Conservation (phyloP, 1,140 invertebrate genomes). For the Drosophila aff. region DNA sequence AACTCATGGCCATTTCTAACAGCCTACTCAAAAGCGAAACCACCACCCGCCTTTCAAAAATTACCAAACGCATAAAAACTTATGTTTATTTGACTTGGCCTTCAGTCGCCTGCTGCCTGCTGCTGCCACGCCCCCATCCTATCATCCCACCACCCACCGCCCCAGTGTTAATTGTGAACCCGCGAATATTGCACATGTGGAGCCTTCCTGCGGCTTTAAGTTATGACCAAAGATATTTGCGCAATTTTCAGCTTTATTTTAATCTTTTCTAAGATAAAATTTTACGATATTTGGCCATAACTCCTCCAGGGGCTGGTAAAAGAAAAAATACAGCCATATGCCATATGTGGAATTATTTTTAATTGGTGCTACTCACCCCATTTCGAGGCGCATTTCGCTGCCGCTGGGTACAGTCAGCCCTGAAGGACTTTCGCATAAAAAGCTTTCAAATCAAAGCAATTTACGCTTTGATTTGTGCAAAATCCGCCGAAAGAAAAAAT, state of each 20-base stretch:
- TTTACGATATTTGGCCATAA: conserved; percentile 62
- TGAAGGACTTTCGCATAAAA: conserved; percentile 48
- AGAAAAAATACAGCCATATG: conserved; percentile 71
- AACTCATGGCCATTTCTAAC: conserved; percentile 37
- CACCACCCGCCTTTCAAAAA: conserved; percentile 49
- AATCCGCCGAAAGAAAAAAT: conserved; percentile 23
- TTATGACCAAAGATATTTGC: conserved; percentile 60
- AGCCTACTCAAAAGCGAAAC: conserved; percentile 22
- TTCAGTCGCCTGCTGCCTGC: conserved; percentile 31
- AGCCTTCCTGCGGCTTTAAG: conserved; percentile 55
- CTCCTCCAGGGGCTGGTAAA: conserved; percentile 6
- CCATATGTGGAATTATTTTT: conserved; percentile 75
- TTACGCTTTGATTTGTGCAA: conserved; percentile 80
- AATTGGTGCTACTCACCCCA: conserved; percentile 58
- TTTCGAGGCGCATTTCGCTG: conserved; percentile 22
- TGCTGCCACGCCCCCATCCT: conserved; percentile 18
- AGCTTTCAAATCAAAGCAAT: conserved; percentile 82
- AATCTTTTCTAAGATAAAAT: conserved; percentile 76
- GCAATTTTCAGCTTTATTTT: conserved; percentile 75
- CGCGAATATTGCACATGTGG: conserved; percentile 66
- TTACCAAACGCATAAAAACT: conserved; percentile 79
- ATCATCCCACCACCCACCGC: conserved; percentile 5
- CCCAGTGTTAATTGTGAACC: conserved; percentile 66
- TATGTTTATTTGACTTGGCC: conserved; percentile 84
- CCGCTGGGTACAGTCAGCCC: conserved; percentile 66